Base-by-base conservation (phyloP, 2,113 vertebrate species). In the Camelus bactrianus region DNA sequence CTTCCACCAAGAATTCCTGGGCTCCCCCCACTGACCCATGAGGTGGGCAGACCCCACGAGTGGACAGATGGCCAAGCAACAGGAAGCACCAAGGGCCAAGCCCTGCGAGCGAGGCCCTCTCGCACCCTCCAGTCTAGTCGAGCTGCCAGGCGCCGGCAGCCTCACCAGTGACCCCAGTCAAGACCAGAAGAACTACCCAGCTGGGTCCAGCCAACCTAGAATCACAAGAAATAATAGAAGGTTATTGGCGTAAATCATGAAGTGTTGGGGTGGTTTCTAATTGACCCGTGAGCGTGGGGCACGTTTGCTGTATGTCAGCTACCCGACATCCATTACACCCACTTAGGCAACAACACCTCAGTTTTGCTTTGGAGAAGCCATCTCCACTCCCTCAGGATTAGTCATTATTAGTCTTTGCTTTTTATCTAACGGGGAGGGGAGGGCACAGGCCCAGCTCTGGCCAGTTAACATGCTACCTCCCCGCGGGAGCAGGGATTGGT, bases 81-180 rank as follows among this genome's bases (percentile, higher is more conserved):
- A 28, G 60, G 42, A 13, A 48, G 52, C 20, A 42, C 17, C 42
- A 13, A 58, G 35, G 16, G 12, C 58, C 82, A 28, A 35, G 35
- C 17, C 20, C 52, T 3, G 2, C 9, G 17, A 26, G 8, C 6
- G 42, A 52, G 10, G 26, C 65, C 58, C 15, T 64, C 26, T 3
- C 26, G 19, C 0, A 65, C 5, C 28, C 65, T 16, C n/a, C 6
- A 22, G n/a, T 28, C 30, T 69, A 6, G 0, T 0, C 2, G 0
- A 84, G 30, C 82, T 62, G 13, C 42, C 77, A 32, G 64, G 46
- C 3, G 26, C 6, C 52, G 0, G 1, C 9, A 22, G 8, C 15
- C 56, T 65, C 50, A 20, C 4, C 48, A 67, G 28, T 8, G 42
- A 58, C 46, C 7, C 24, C 7, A 14, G 5, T 52, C 12, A 19